Conservation (phyloP, 2,113 vertebrate species). For the Sceloporus tristichus region DNA sequence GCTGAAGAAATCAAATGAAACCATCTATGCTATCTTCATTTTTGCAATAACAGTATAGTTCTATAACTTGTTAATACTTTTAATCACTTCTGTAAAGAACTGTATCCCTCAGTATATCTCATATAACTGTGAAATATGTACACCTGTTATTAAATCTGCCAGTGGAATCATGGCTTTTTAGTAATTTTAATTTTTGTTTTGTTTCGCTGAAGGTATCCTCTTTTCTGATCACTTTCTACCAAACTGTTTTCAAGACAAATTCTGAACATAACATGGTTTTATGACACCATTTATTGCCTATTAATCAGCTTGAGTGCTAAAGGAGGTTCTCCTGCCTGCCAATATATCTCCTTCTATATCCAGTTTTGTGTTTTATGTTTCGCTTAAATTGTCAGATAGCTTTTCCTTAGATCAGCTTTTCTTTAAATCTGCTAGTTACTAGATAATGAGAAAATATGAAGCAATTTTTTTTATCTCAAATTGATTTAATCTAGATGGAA, state of each 20-base stretch:
- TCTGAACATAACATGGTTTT: slow-evolving; percentile 41
- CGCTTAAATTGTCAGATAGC: slow-evolving; percentile 54
- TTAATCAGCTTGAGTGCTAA: slow-evolving; percentile 54
- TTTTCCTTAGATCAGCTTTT: slow-evolving; percentile 42
- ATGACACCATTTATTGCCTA: slow-evolving; percentile 53
- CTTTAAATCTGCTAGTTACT: slow-evolving; percentile 58
- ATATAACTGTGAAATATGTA: slow-evolving; percentile 20
- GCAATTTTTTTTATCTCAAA: slow-evolving; percentile 50
- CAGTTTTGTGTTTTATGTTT: slow-evolving; percentile 60
- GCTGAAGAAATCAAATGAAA: slow-evolving; percentile 29
- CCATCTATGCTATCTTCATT: background rate
- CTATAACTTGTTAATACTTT: background rate
- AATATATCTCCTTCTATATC: slow-evolving; percentile 52
- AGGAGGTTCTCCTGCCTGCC: slow-evolving; percentile 47
- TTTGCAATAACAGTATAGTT: slow-evolving; percentile 27
- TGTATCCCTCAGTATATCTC: background rate
- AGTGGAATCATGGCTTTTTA: slow-evolving; percentile 27
- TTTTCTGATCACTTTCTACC: background rate
- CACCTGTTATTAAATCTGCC: slow-evolving; percentile 28
- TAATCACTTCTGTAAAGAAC: slow-evolving; percentile 1
- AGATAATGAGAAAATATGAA: slow-evolving; percentile 68
- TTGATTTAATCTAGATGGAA: slow-evolving; percentile 51
- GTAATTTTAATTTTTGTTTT: slow-evolving; percentile 32
- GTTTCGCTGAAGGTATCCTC: slow-evolving; percentile 36
- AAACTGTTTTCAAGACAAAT: slow-evolving; percentile 53